Evolutionary conservation across 2,113 vertebrate species (phyloP).

Genomic region (Pampusana beccarii): DNA sequence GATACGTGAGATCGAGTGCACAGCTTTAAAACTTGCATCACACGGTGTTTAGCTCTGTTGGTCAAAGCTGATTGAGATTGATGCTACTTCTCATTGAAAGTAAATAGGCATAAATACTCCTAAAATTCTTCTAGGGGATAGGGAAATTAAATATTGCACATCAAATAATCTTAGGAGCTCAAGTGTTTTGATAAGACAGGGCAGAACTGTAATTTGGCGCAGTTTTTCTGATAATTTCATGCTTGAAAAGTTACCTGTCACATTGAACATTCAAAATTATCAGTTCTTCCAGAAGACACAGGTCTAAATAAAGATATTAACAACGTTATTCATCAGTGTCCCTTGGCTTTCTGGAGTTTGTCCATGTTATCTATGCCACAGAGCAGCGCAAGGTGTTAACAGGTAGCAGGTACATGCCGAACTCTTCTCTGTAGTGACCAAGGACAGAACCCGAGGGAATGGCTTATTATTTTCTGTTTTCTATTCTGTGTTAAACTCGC

Average conservation of each 20-base stretch:
- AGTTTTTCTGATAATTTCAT: background rate
- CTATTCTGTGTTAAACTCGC: background rate
- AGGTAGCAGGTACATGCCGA: background rate
- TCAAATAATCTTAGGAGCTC: background rate
- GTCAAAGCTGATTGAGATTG: background rate
- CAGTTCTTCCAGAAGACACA: background rate
- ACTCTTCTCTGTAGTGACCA: too few species aligned
- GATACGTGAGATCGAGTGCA: background rate
- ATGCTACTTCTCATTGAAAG: background rate
- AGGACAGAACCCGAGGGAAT: too few species aligned
- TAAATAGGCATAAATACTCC: background rate
- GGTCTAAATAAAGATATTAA: background rate
- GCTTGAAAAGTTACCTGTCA: background rate
- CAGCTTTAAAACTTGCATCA: background rate
- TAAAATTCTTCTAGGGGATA: background rate
- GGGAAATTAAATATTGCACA: background rate
- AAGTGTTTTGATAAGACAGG: background rate
- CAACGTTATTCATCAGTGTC: background rate
- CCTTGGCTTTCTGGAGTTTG: background rate
- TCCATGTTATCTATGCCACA: fast-evolving
- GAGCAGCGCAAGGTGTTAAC: background rate
- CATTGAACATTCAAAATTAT: background rate
- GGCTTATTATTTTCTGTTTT: background rate
- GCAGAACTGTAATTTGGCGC: background rate
- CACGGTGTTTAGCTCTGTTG: background rate